These are phyloP conservation scores for Philaenus spumarius DNA, from an alignment of 1,140 invertebrate species.

Conservation along the genomic window DNA sequence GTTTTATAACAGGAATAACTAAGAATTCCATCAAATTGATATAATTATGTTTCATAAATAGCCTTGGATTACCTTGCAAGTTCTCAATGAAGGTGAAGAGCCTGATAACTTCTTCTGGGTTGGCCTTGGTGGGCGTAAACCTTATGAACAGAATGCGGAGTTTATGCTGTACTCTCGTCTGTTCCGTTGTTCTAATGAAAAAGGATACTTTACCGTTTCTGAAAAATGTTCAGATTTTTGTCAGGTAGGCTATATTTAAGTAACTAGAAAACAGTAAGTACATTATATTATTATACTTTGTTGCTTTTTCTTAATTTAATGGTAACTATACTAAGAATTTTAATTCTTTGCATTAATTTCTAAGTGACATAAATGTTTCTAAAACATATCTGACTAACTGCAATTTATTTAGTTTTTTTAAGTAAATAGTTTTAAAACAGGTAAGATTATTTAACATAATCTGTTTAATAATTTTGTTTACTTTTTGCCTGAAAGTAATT, in stretches of 20 bases:
- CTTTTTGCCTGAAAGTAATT: too few relatives aligned
- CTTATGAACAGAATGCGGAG: conserved; percentile 84
- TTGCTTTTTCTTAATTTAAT: too few relatives aligned
- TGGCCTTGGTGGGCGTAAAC: conserved; percentile 84
- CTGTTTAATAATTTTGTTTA: too few relatives aligned
- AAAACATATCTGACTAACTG: conserved; percentile 25
- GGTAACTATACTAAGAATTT: too few relatives aligned
- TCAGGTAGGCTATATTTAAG: conserved; percentile 63
- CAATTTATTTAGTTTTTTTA: conserved; percentile 12
- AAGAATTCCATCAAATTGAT: too few relatives aligned
- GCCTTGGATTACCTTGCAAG: conserved; percentile 76
- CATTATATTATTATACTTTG: too few relatives aligned
- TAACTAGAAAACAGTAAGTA: too few relatives aligned
- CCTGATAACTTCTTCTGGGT: conserved; percentile 99
- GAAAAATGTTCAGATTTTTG: conserved; percentile 99
- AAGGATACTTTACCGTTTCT: conserved; percentile 97
- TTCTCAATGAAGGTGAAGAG: conserved; percentile 94
- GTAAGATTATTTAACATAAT: too few relatives aligned
- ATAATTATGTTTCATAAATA: too few relatives aligned
- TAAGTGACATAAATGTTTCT: too few relatives aligned
- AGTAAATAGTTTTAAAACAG: background rate
- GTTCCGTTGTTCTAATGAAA: conserved; percentile 98
- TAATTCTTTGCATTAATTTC: too few relatives aligned
- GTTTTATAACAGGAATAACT: too few relatives aligned
- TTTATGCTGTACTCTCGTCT: conserved; percentile 93